Conservation (phyloP, 2,888 invertebrate species). For the Periphyllus acericola region DNA sequence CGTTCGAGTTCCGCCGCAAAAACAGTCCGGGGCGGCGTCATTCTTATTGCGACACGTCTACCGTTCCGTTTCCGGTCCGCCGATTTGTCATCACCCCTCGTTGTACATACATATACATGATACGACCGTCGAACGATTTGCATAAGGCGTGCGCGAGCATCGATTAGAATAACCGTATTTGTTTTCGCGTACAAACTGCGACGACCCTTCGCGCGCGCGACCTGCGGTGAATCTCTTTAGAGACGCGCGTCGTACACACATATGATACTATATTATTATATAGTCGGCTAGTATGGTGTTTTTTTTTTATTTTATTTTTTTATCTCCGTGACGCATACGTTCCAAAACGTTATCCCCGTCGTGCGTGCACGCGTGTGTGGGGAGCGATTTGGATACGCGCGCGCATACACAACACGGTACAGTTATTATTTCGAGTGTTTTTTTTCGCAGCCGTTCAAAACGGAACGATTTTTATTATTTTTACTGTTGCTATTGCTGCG, state of each 20-base stretch:
- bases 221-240: slow-evolving; percentile 48
- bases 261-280: background rate
- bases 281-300: background rate
- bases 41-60: too few species aligned
- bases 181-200: slow-evolving; percentile 1
- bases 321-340: slow-evolving; percentile 61
- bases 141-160: slow-evolving; percentile 44
- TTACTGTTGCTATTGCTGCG: background rate
- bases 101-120: background rate
- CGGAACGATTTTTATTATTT: background rate
- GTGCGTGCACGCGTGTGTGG: background rate
- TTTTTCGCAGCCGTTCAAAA: slow-evolving; percentile 5
- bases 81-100: background rate
- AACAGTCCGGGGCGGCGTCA: too few species aligned
- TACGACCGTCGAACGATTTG: slow-evolving; percentile 31
- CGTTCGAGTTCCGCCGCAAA: too few species aligned
- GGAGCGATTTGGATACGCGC: slow-evolving; percentile 37
- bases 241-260: background rate
- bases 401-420: background rate
- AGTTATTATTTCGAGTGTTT: slow-evolving; percentile 17
- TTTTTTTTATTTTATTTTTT: slow-evolving; percentile 28
- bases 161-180: slow-evolving; percentile 61
- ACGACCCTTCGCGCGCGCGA: slow-evolving; percentile 31
- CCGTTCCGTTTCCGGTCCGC: background rate
- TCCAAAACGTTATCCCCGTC: slow-evolving; percentile 8